Evolutionary conservation across 2,113 vertebrate species (phyloP), one percentile per base, ranked within the genome.

Genomic region (Syrrhaptes paradoxus): DNA sequence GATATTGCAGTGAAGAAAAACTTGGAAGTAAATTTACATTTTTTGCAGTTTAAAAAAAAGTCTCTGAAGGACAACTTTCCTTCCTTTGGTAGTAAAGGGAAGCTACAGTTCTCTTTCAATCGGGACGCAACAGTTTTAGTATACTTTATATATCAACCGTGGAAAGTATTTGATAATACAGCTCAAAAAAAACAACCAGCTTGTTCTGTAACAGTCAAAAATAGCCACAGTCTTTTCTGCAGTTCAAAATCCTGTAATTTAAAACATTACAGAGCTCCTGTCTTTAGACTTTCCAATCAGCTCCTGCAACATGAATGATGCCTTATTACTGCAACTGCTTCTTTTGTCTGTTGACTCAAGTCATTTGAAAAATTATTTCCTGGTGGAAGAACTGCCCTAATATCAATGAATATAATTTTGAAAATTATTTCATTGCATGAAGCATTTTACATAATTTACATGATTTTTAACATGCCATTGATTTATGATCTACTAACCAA

Each of bases 401-500:
- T 49, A 28, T 78, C 36, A 74, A 49, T 24, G 59, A 85, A 85
- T 26, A 38, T 22, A 1, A 68, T 88, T 91, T 57, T 63, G 13
- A 63, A 71, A 92, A 78, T 32, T 17, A 58, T 72, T 91, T 67
- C 31, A 59, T 25, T 77, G 34, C 68, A 48, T 34, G 32, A 94
- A 92, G 68, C 59, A 78, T 71, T 94, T 88, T 55, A 78, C 25
- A 29, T 52, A 25, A 48, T 92, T 74, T 81, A 41, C 45, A 81
- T 65, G 76, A 84, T 77, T 95, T 92, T 95, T 91, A 94, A 84
- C 45, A 10, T 57, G 82, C 55, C 68, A 88, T 34, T 78, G 65
- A 88, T 59, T 95, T 68, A 71, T 55, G 43, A 67, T 63, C 67
- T 45, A 54, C 26, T 16, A 31, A 52, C 36, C 48, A 67, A 80